Conservation (phyloP, 2,888 invertebrate species). For the Anoncus sp. region DNA sequence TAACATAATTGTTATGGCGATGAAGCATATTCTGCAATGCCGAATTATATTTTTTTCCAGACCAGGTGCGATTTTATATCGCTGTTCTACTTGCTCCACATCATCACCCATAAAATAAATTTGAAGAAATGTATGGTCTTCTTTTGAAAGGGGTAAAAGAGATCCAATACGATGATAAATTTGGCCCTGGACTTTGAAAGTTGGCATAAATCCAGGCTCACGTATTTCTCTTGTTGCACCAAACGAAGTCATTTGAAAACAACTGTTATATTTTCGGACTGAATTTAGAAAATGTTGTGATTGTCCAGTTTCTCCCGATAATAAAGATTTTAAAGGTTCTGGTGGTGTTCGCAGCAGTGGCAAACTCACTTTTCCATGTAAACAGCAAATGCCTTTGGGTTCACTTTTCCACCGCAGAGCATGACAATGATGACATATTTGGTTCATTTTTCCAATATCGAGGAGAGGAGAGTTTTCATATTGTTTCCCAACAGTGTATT, state of each 20-base stretch:
- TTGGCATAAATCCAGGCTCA: constrained; percentile 27
- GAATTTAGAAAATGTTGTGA: constrained; percentile 52
- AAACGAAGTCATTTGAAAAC: constrained; percentile 70
- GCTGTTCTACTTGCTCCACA: neutral
- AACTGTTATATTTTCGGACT: constrained; percentile 56
- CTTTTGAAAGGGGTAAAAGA: constrained; percentile 68
- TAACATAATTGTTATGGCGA: neutral
- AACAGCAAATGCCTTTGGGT: constrained; percentile 68
- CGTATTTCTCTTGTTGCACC: constrained; percentile 66
- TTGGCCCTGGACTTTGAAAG: constrained; percentile 67
- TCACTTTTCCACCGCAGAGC: constrained; percentile 70
- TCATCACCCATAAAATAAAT: constrained; percentile 70
- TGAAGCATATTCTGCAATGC: neutral
- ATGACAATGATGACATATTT: constrained; percentile 48
- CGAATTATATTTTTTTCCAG: neutral
- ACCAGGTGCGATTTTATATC: no score
- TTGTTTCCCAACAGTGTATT: no score
- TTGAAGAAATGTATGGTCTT: constrained; percentile 72
- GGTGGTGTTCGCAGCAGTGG: constrained; percentile 65
- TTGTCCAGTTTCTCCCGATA: neutral
- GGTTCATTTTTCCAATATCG: neutral
- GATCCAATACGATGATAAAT: constrained; percentile 67
- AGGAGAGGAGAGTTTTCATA: no score
- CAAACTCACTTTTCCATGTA: constrained; percentile 65
- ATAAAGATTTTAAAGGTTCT: constrained; percentile 51